phyloP scores from a whole-genome alignment of 2,113 vertebrate genomes.

The Rhinolophus sinicus region DNA sequence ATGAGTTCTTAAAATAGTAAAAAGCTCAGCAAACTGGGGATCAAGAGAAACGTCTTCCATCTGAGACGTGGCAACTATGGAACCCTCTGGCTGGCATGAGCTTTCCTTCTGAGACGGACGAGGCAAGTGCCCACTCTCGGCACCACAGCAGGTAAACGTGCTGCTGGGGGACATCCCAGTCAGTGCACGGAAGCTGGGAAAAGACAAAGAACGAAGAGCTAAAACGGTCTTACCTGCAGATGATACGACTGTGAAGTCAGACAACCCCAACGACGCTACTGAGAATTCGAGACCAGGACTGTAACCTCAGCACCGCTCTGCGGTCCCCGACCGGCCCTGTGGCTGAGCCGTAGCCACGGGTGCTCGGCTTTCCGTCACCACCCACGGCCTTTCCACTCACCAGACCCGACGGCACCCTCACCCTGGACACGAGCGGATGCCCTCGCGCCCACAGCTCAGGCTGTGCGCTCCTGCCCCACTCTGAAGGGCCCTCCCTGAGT shows the following conservation, averaged over 20 bases:
- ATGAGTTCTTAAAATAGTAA: too few species aligned
- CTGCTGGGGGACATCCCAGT: accelerated
- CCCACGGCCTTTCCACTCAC: neutral
- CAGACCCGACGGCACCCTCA: too few species aligned
- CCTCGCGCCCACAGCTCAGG: too few species aligned
- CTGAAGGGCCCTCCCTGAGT: too few species aligned
- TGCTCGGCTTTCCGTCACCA: neutral
- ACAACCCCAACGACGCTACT: neutral
- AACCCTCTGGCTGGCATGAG: neutral
- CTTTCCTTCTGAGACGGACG: neutral
- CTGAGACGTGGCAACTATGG: neutral
- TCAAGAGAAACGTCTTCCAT: neutral
- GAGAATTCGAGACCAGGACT: accelerated
- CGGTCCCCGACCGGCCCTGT: too few species aligned
- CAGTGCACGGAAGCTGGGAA: neutral
- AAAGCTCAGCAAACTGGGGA: neutral
- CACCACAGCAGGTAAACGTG: accelerated
- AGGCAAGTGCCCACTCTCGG: neutral
- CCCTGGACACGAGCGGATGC: too few species aligned
- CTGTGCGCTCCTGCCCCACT: too few species aligned
- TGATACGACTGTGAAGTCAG: accelerated
- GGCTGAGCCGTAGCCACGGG: neutral
- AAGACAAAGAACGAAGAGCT: neutral
- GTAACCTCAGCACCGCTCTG: neutral
- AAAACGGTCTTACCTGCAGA: neutral